Percentiles rank a stretch among this genome's conserved stretches.
These are phyloP conservation scores for Aphelocoma coerulescens DNA, from an alignment of 2,113 vertebrate genomes.

Conservation along the genomic window DNA sequence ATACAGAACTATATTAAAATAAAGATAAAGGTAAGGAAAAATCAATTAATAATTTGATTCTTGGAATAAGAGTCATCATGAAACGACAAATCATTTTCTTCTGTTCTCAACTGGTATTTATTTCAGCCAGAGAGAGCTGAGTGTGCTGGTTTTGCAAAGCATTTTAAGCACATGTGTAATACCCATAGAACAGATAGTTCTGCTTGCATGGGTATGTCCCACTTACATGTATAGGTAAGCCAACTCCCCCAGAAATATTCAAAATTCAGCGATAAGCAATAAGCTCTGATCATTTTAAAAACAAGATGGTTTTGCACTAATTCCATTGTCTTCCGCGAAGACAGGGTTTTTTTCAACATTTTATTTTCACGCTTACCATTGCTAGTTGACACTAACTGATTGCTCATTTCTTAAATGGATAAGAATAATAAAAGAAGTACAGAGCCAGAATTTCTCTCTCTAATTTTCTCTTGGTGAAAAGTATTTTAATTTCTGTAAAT, in stretches of 20 bases:
- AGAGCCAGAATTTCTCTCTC: neutral
- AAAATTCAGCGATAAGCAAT: neutral
- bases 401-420: neutral
- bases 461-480: neutral
- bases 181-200: neutral
- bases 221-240: neutral
- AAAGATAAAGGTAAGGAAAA: neutral
- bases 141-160: neutral
- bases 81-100: neutral
- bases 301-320: neutral
- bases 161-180: neutral
- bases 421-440: neutral
- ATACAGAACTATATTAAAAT: neutral
- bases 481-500: neutral
- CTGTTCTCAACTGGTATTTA: neutral
- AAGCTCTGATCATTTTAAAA: neutral
- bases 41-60: neutral
- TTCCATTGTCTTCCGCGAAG: neutral
- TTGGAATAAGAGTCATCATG: neutral
- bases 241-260: neutral
- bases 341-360: neutral
- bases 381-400: neutral
- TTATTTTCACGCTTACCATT: neutral
- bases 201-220: neutral
- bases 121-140: neutral